Evolutionary conservation across 1,140 invertebrate genomes (phyloP).

Genomic region (Cydia strobilella): DNA sequence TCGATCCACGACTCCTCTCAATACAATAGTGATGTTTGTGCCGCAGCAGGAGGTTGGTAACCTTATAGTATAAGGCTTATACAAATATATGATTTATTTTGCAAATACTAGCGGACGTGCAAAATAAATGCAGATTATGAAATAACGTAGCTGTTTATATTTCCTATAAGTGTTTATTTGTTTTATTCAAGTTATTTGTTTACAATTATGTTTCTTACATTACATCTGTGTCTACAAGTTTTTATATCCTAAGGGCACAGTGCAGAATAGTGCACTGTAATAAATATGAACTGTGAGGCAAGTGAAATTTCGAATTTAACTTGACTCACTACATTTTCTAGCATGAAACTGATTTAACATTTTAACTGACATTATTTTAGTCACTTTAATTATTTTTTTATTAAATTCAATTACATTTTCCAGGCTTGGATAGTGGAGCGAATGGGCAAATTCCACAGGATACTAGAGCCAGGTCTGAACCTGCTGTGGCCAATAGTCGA

Average conservation of each 20-base stretch:
- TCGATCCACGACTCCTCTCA: constrained; percentile 89
- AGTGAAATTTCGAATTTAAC: too few species aligned
- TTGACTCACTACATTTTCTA: too few species aligned
- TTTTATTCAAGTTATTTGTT: too few species aligned
- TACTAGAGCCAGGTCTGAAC: constrained; percentile 97
- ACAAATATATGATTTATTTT: constrained; percentile 29
- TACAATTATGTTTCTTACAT: too few species aligned
- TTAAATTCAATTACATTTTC: constrained; percentile 41
- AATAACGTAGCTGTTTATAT: background rate
- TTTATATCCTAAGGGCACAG: too few species aligned
- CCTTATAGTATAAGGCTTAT: too few species aligned
- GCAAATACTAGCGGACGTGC: background rate
- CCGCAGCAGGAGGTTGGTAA: constrained; percentile 96
- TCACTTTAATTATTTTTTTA: background rate
- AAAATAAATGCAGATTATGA: background rate
- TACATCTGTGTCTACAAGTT: too few species aligned
- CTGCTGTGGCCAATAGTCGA: constrained; percentile 96
- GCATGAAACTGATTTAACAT: too few species aligned
- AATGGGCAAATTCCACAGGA: constrained; percentile 98
- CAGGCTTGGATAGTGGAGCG: constrained; percentile 99
- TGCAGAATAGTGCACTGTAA: too few species aligned
- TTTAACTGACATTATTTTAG: too few species aligned
- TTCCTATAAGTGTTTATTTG: too few species aligned
- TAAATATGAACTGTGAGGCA: too few species aligned
- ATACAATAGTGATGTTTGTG: constrained; percentile 98